Conservation (phyloP, 2,888 invertebrate genomes). For the Pollenia labialis region DNA sequence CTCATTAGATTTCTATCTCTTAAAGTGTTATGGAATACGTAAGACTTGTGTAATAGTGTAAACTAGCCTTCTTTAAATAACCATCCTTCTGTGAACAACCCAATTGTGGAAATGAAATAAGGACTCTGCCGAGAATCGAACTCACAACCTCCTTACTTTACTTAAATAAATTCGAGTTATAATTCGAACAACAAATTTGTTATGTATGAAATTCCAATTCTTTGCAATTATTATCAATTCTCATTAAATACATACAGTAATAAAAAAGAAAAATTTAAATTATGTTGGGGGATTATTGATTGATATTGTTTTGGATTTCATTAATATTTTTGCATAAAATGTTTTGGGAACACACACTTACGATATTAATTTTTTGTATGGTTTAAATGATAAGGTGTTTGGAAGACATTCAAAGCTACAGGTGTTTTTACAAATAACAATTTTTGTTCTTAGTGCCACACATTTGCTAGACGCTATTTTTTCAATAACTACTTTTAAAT, state of each 20-base stretch:
- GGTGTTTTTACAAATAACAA: constrained; percentile 13
- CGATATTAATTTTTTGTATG: constrained; percentile 6
- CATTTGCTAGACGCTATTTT: neutral
- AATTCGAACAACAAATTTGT: too few relatives aligned
- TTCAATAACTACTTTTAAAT: constrained; percentile 3
- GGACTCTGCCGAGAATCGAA: too few relatives aligned
- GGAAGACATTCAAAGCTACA: constrained; percentile 46
- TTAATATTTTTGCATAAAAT: neutral
- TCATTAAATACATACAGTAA: neutral
- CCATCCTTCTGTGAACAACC: too few relatives aligned
- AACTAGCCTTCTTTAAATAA: too few relatives aligned
- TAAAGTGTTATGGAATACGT: too few relatives aligned
- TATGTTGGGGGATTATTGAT: neutral
- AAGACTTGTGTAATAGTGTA: too few relatives aligned
- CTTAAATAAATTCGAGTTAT: too few relatives aligned
- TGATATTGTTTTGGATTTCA: neutral
- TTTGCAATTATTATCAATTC: neutral
- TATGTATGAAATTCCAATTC: neutral
- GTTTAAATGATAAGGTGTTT: constrained; percentile 4
- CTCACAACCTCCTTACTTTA: too few relatives aligned
- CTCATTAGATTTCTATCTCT: too few relatives aligned
- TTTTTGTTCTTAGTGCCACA: neutral
- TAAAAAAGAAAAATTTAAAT: neutral
- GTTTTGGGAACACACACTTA: neutral
- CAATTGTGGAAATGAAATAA: too few relatives aligned